Conservation (phyloP, 2,888 invertebrate genomes). For the Drosophila colorata region DNA sequence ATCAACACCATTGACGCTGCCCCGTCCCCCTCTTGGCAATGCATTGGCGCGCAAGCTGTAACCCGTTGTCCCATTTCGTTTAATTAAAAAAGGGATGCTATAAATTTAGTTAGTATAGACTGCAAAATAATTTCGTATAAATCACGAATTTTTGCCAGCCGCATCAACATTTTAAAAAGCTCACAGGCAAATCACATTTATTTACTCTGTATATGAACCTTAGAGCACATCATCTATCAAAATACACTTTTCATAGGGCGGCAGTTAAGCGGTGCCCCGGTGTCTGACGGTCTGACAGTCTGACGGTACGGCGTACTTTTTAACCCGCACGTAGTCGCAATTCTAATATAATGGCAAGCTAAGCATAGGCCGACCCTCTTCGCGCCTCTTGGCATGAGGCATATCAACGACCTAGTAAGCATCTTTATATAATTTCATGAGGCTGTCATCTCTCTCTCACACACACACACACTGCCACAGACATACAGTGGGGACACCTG, state of each 20-base stretch:
- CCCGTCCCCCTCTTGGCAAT: not conserved
- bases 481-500: constrained; percentile 56
- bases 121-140: constrained; percentile 48
- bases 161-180: constrained; percentile 40
- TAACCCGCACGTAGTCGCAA: constrained; percentile 77
- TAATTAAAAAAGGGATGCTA: constrained; percentile 36
- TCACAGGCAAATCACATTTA: constrained; percentile 19
- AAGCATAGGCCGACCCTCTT: constrained; percentile 40
- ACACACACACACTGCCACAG: constrained; percentile 16
- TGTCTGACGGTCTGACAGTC: constrained; percentile 28
- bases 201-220: constrained; percentile 2
- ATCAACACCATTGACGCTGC: constrained; percentile 24
- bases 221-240: constrained; percentile 62
- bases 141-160: constrained; percentile 37
- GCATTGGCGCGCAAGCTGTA: constrained; percentile 16
- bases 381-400: constrained; percentile 22
- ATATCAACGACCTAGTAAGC: constrained; percentile 77
- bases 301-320: constrained; percentile 57
- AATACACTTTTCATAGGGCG: constrained; percentile 63
- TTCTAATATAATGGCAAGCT: constrained; percentile 68
- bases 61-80: constrained; percentile 21
- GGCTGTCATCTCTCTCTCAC: constrained; percentile 56
- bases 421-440: constrained; percentile 79
- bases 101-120: constrained; percentile 18
- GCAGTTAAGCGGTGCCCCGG: constrained; percentile 7